Evolutionary conservation across 2,113 vertebrate genomes (phyloP).

Genomic region (Corvus moneduloides): DNA sequence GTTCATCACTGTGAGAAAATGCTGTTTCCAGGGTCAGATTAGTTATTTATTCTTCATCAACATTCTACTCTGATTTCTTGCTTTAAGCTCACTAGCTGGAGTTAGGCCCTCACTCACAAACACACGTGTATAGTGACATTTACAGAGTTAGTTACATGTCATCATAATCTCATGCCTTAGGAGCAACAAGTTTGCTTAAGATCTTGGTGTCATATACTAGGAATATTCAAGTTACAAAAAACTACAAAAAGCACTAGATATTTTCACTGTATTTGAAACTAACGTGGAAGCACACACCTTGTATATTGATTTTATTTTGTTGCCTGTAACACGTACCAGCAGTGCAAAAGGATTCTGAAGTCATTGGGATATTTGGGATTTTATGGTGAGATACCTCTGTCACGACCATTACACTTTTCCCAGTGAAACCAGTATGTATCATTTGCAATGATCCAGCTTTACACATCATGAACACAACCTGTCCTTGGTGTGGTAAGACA

Average conservation of each 20-base stretch:
- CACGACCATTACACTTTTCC: neutral
- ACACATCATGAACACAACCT: accelerated
- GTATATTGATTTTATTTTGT: neutral
- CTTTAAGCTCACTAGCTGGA: neutral
- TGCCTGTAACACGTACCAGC: neutral
- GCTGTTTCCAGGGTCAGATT: neutral
- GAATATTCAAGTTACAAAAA: neutral
- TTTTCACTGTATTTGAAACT: neutral
- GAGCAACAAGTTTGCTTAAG: neutral
- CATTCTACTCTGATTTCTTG: neutral
- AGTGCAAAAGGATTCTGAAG: neutral
- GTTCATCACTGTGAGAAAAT: neutral
- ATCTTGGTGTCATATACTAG: neutral
- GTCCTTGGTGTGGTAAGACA: neutral
- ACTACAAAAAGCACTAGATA: neutral
- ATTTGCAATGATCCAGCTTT: neutral
- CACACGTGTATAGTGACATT: neutral
- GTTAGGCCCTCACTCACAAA: neutral
- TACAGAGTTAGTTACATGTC: neutral
- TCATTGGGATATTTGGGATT: neutral
- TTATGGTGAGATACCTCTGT: neutral
- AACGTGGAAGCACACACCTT: neutral
- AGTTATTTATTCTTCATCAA: neutral
- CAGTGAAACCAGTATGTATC: neutral
- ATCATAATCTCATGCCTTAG: neutral